phyloP scores from a whole-genome alignment of 2,113 vertebrate genomes.

The Alectura lathami region DNA sequence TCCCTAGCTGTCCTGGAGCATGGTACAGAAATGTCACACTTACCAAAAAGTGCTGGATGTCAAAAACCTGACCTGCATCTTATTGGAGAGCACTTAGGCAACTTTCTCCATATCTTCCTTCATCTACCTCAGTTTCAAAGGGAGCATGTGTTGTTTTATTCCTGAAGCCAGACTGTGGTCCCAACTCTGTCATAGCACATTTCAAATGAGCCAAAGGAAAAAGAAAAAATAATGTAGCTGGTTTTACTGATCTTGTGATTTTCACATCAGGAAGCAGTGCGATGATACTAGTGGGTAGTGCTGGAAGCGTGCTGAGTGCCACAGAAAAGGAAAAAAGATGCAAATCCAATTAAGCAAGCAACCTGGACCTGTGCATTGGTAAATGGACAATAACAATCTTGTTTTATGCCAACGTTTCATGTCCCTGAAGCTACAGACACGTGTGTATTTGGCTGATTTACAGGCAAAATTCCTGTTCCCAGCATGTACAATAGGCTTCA shows the following conservation, averaged over 20 bases:
- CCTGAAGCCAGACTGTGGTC: neutral
- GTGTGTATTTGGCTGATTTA: neutral
- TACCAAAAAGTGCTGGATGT: neutral
- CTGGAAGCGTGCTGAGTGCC: neutral
- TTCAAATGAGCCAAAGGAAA: neutral
- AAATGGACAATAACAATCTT: neutral
- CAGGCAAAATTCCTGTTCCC: conserved; percentile 14
- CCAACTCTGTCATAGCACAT: neutral
- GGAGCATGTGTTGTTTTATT: neutral
- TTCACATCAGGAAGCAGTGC: neutral
- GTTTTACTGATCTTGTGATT: neutral
- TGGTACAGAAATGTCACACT: neutral
- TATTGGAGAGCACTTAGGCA: neutral
- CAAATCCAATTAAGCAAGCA: neutral
- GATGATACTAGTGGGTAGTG: neutral
- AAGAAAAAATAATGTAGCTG: neutral
- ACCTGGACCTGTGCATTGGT: neutral
- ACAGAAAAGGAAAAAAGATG: neutral
- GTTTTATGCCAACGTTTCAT: neutral
- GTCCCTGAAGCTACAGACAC: neutral
- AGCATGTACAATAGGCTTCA: neutral
- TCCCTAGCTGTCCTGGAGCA: neutral
- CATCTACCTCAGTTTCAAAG: neutral
- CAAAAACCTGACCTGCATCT: neutral
- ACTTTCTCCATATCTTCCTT: neutral